Evolutionary conservation across 2,797 vertebrate genomes (phyloP).

Genomic region (Sciurus carolinensis): DNA sequence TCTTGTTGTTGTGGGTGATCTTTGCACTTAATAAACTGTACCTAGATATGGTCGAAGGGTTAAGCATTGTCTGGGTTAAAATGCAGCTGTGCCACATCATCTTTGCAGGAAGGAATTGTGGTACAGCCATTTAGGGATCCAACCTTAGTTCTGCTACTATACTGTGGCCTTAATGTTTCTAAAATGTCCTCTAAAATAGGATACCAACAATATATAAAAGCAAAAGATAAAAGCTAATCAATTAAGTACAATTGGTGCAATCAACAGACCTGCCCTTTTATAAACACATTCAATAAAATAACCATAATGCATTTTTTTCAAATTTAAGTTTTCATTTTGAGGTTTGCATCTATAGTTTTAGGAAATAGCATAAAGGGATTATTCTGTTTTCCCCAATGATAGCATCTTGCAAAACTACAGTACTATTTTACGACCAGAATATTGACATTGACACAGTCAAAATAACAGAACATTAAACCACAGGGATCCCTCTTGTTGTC

Average conservation of each 20-base stretch:
- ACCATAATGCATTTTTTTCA: not conserved
- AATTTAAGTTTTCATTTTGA: not conserved
- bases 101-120: too few relatives aligned
- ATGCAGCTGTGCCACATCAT: not conserved
- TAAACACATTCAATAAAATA: not conserved
- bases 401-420: not conserved
- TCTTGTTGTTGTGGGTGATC: not conserved
- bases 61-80: accelerated
- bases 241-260: not conserved
- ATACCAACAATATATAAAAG: not conserved
- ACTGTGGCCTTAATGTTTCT: not conserved
- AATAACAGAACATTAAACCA: not conserved
- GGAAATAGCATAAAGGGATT: not conserved
- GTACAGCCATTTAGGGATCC: accelerated
- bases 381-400: not conserved
- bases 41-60: not conserved
- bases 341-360: not conserved
- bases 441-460: not conserved
- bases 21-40: not conserved
- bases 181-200: not conserved
- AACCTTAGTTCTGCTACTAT: not conserved
- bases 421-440: not conserved
- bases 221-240: not conserved
- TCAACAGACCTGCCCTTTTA: not conserved
- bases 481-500: accelerated